Base-by-base conservation (phyloP, 2,888 invertebrate species). In the Chrysotoxum bicinctum region DNA sequence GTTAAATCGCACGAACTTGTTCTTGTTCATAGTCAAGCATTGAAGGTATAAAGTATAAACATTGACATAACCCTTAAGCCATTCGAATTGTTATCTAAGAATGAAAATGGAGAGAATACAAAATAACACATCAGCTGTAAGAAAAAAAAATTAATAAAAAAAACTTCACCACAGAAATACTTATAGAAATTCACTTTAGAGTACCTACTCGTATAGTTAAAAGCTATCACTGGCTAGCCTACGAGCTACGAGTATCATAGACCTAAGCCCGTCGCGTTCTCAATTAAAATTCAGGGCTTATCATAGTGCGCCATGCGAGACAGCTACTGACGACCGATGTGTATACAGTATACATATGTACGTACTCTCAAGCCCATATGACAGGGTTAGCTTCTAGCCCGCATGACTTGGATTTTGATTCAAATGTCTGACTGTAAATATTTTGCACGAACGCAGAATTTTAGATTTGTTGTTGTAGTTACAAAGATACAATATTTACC, bases 281-380 rank as follows among this genome's bases (percentile, higher is more conserved):
- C 66, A 84, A 68, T 84, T 75, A 62, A 56, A 84, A 84, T 84
- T 84, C 84, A 80, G 58, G 66, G 66, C 79, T 84, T 84, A 84
- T 84, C 84, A 75, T 48, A 21, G 66, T 48, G 66, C 66, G 66
- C 66, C 48, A 66, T 32, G 35, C 21, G 45, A 30, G 70, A 68
- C 72, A 72, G 48, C 35, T 19, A 58, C 35, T 1, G 1, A 14
- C 32, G 64, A 52, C 58, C 54, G 26, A 26, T 6, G 50, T 45
- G 5, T 32, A 14, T 35, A 52, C 16, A 12, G 10, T 3, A 32
- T 30, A 9, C 9, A 32, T 19, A 10, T 19, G 5, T 19, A 48
- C 16, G 19, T 52, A n/a, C 16, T 45, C 21, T 12, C 7, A 14
- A 43, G 12, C 45, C 56, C 30, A 21, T 54, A 26, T 56, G 19